These are phyloP conservation scores for Sericinus montela DNA, from an alignment of 2,888 invertebrate genomes.

Conservation along the genomic window DNA sequence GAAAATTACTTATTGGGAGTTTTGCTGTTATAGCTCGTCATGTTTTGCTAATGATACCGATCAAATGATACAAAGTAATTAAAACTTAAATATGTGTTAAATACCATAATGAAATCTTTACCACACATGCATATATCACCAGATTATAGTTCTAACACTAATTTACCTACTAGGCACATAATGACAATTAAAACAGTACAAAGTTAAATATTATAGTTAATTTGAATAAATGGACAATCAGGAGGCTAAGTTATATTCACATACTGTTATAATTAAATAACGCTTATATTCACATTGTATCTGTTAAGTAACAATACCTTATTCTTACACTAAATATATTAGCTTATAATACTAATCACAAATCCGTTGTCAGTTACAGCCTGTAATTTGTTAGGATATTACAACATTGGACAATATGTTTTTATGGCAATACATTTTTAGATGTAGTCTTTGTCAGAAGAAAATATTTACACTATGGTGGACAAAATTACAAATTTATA, in stretches of 20 bases:
- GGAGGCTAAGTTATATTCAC: slow-evolving; percentile 54
- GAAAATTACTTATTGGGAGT: too few species aligned
- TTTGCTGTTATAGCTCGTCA: too few species aligned
- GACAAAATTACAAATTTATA: neutral
- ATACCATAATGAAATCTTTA: slow-evolving; percentile 17
- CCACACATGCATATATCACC: slow-evolving; percentile 27
- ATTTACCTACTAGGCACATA: slow-evolving; percentile 40
- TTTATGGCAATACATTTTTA: slow-evolving; percentile 21
- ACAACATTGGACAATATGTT: slow-evolving; percentile 24
- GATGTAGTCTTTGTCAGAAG: neutral
- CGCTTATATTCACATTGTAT: slow-evolving; percentile 61
- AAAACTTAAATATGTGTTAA: neutral
- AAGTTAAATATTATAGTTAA: slow-evolving; percentile 29
- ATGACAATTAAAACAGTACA: slow-evolving; percentile 33
- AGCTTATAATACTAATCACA: slow-evolving; percentile 56
- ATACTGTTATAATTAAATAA: slow-evolving; percentile 62
- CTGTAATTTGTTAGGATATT: slow-evolving; percentile 55
- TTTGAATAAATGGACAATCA: slow-evolving; percentile 40
- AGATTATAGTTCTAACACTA: slow-evolving; percentile 23
- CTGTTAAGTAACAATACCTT: slow-evolving; percentile 70
- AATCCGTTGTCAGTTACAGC: slow-evolving; percentile 76
- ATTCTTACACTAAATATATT: slow-evolving; percentile 30
- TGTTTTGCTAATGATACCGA: too few species aligned
- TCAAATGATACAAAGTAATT: neutral
- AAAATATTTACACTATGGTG: neutral